Base-by-base conservation (phyloP, 2,113 vertebrate species). In the Coreoperca whiteheadi region DNA sequence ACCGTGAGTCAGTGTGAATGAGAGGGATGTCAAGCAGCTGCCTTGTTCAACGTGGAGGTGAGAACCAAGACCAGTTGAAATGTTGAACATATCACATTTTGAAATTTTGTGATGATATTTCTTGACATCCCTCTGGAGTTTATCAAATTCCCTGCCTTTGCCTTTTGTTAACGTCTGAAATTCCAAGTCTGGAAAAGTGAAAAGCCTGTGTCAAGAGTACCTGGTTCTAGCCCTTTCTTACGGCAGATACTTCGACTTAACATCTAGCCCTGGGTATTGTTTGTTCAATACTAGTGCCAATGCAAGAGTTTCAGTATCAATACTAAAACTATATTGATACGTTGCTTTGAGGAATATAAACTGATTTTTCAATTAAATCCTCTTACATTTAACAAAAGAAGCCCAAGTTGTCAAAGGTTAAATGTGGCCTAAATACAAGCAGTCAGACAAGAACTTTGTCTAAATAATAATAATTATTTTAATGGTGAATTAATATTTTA, bases 21-120 rank as follows among this genome's bases (percentile, higher is more conserved):
- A 51, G 34, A 30, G 28, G 46, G 69, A 69, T 39, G 70, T 77
- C 68, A 80, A n/a, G 30, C 69, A 37, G 50, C 77, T 56, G 70
- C 65, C 21, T 51, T 3, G 9, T 25, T 57, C 59, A 39, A 32
- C 48, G 18, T 14, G 28, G 16, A 57, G 60, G 30, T 48, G 25
- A 79, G n/a, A 61, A 37, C 18, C 2, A 10, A 48, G 18, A 61
- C 28, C 20, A 28, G 53, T 0, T 43, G 6, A 75, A 46, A 66
- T 23, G 18, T 64, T 8, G 10, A 50, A 77, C 65, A 32, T 9
- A 12, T 32, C 12, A 60, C n/a, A 39, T 51, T n/a, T 67, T 37
- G 34, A 34, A 4, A 11, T 28, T 8, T 20, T 8, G 8, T 6
- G 1, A 28, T 46, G 11, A 71, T 1, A 73, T 43, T 74, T 30